phyloP scores from a whole-genome alignment of 2,888 invertebrate genomes.

The Tethea ocularis region DNA sequence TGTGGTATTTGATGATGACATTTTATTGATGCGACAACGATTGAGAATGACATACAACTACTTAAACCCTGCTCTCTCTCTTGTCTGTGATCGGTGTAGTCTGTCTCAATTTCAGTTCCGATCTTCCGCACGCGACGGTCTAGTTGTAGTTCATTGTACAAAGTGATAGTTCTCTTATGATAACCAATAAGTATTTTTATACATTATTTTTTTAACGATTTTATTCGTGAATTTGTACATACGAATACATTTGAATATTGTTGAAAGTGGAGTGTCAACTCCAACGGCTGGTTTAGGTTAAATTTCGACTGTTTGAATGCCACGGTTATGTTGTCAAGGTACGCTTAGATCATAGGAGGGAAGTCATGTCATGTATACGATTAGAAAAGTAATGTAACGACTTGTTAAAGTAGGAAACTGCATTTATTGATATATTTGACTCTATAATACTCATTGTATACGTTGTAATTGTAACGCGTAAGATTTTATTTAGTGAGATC shows the following conservation, averaged over 20 bases:
- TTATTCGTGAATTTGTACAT: slow-evolving; percentile 75
- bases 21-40: neutral
- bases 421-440: slow-evolving; percentile 77
- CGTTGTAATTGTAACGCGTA: slow-evolving; percentile 76
- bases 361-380: slow-evolving; percentile 76
- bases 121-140: slow-evolving; percentile 70
- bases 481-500: slow-evolving; percentile 76
- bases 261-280: slow-evolving; percentile 52
- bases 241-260: slow-evolving; percentile 55
- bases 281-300: slow-evolving; percentile 67
- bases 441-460: slow-evolving; percentile 82
- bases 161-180: slow-evolving; percentile 84
- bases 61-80: neutral
- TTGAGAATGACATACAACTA: neutral
- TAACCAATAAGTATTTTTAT: slow-evolving; percentile 80
- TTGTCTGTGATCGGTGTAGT: slow-evolving; percentile 17
- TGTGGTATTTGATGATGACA: neutral
- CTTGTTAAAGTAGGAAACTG: slow-evolving; percentile 70
- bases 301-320: slow-evolving; percentile 39
- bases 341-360: slow-evolving; percentile 46
- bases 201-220: slow-evolving; percentile 81
- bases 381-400: slow-evolving; percentile 66
- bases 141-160: slow-evolving; percentile 78
- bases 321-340: slow-evolving; percentile 59
- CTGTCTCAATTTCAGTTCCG: slow-evolving; percentile 45